Evolutionary conservation across 2,797 vertebrate genomes (phyloP), one percentile per base, ranked within the genome.

Genomic region (Karalla daura): DNA sequence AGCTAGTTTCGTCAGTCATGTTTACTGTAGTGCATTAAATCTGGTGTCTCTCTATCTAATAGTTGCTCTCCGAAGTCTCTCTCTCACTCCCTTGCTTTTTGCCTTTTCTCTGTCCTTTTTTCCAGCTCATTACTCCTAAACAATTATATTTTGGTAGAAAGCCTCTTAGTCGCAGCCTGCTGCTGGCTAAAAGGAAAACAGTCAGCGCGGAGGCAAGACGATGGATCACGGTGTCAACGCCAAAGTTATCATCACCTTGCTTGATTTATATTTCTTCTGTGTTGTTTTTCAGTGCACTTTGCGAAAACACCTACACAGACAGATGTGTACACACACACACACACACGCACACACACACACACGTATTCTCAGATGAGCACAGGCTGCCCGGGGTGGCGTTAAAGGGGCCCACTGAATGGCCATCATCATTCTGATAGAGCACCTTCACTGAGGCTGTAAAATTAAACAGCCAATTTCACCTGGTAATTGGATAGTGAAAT

Each of bases 71-170:
- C 21, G 51, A 69, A 50, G 43, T 28, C 41, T 30, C 60, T 43
- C 30, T 59, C 51, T 47, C 49, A n/a, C 70, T 55, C 61, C 63
- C 39, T 67, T 40, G 60, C 75, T 76, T 81, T 80, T 64, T 56
- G 72, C 81, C 73, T 73, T 78, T 81, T 74, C 71, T 76, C 63
- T 80, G 70, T 86, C 80, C 86, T 81, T 85, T 89, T 89, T 86
- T 86, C 83, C 88, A 90, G 84, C 90, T 93, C 92, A 94, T 94
- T 94, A 93, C 90, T 89, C 83, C 78, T 66, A 86, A 92, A 93
- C 93, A 92, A 92, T 93, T 93, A 93, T 88, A 87, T 89, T 85
- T 65, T 69, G 63, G 80, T 86, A 83, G 85, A 89, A 89, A 90
- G 78, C 75, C 80, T 89, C 54, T 86, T 74, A 86, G 88, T 86